These are phyloP conservation scores for Parasteatoda lunata DNA, from an alignment of 2,888 invertebrate genomes.

Conservation along the genomic window DNA sequence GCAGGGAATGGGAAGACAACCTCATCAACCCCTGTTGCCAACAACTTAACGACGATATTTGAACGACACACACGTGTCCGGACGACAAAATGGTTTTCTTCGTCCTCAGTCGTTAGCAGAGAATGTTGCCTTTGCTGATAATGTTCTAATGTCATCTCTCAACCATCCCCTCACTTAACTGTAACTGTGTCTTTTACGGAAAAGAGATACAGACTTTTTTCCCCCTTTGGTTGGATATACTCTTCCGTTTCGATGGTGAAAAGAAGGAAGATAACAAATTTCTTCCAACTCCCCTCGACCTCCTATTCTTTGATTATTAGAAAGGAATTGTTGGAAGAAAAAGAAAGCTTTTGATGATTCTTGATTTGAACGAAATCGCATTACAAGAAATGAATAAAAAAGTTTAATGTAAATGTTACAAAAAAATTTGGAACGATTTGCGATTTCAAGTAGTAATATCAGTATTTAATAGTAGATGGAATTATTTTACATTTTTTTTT, in stretches of 20 bases:
- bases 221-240: neutral
- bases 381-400: neutral
- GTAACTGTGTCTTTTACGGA: constrained; percentile 1
- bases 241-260: neutral
- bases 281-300: neutral
- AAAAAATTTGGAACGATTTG: no score
- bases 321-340: constrained; percentile 17
- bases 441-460: no score
- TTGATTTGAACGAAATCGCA: constrained; percentile 32
- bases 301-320: constrained; percentile 35
- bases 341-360: constrained; percentile 37
- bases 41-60: neutral
- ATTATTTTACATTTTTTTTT: no score
- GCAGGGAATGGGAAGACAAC: neutral
- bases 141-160: constrained; percentile 18
- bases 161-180: neutral
- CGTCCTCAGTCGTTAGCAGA: constrained; percentile 31
- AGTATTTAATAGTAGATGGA: no score
- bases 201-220: constrained; percentile 33
- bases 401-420: no score
- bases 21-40: neutral
- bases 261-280: neutral
- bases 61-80: constrained; percentile 30
- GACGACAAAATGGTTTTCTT: constrained; percentile 32
- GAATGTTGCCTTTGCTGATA: constrained; percentile 23